Conservation (phyloP, 2,888 invertebrate species). For the Drosophila fungiperda region DNA sequence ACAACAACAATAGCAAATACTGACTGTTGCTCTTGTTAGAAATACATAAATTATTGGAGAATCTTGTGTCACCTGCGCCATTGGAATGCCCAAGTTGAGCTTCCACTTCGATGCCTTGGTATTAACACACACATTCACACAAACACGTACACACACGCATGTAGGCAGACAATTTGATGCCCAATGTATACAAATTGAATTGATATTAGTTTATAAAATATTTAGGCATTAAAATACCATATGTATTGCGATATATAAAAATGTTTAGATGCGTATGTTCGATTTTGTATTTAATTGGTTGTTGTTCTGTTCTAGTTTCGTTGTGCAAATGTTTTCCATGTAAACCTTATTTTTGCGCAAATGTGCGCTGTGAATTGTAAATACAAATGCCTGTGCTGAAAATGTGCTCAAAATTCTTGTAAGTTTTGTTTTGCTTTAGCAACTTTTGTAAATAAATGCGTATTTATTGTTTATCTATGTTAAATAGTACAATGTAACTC, state of each 20-base stretch:
- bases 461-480: background rate
- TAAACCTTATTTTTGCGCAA: constrained; percentile 4
- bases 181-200: constrained; percentile 76
- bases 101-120: constrained; percentile 50
- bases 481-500: background rate
- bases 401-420: background rate
- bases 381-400: background rate
- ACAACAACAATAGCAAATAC: constrained; percentile 22
- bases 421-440: background rate
- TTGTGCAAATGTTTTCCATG: constrained; percentile 12
- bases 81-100: constrained; percentile 45
- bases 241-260: constrained; percentile 27
- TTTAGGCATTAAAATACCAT: constrained; percentile 64
- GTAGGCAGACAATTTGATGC: constrained; percentile 39
- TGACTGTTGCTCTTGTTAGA: constrained; percentile 62
- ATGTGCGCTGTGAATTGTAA: constrained; percentile 20
- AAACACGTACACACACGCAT: constrained; percentile 1
- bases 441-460: background rate
- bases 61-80: constrained; percentile 56
- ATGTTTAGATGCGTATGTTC: background rate
- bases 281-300: constrained; percentile 14
- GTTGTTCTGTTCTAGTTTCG: constrained; percentile 24
- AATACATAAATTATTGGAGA: constrained; percentile 67
- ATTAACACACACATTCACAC: constrained; percentile 4
- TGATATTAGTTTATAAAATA: constrained; percentile 76